Evolutionary conservation across 2,113 vertebrate genomes (phyloP), one percentile per base, ranked within the genome.

Genomic region (Aleadryas rufinucha): DNA sequence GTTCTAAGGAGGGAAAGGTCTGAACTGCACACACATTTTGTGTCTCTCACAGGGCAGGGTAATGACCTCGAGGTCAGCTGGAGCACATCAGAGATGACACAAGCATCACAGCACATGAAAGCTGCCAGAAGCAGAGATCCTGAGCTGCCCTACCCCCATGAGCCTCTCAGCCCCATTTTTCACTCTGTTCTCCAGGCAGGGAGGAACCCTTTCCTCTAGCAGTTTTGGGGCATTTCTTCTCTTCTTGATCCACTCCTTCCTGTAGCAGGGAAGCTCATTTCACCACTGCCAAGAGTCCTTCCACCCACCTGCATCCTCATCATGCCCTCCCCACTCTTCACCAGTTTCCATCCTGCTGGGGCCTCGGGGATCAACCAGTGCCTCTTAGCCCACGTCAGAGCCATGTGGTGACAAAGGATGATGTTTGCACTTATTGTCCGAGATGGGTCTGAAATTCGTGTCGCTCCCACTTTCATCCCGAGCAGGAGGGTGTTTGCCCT

Each of bases 391-490:
- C 50, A 5, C 0, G 0, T 2, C 66, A 65, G 7, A 80, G 31
- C 47, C 16, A 1, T 0, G 20, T 7, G 16, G 22, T 6, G 21
- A 4, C 47, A n/a, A 39, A 50, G 33, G 75, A 27, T 2, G 35
- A 9, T 18, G 3, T 5, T 12, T 5, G 30, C 17, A 11, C 27
- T 63, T 5, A 6, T 4, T 6, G 28, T 1, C 17, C 59, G 4
- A 9, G 31, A 0, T 0, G 2, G 12, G 20, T 20, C 24, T 27
- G 45, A 70, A 35, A 54, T 35, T 4, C 0, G 21, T 4, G 24
- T 30, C 37, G 0, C 14, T n/a, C 9, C 42, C 7, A 0, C 20
- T 53, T 15, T 5, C 19, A 2, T 19, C 4, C 4, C 1, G 7
- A 23, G 1, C n/a, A 16, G 7, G 47, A 44, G 16, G 15, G 26